These are phyloP conservation scores for Lithophane semibrunnea DNA, from an alignment of 2,888 invertebrate species.

Conservation along the genomic window DNA sequence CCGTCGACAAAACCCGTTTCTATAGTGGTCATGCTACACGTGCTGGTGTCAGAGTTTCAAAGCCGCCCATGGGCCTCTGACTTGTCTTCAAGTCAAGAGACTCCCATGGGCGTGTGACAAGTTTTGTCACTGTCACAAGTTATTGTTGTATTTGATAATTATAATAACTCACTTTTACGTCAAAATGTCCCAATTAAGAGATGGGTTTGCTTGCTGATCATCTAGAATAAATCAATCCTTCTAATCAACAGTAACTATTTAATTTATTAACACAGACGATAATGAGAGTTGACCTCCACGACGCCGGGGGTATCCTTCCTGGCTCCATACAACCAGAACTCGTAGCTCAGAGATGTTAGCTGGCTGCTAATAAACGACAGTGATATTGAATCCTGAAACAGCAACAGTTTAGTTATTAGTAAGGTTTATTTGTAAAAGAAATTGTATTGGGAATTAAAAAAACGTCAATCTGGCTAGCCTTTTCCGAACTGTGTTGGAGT, in stretches of 20 bases:
- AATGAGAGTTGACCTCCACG: slow-evolving; percentile 35
- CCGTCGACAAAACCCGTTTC: too few relatives aligned
- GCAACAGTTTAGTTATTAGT: not conserved
- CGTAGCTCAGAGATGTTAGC: slow-evolving; percentile 75
- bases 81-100: too few relatives aligned
- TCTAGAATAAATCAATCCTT: not conserved
- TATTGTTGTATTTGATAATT: too few relatives aligned
- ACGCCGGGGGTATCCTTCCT: slow-evolving; percentile 33
- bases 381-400: slow-evolving; percentile 75
- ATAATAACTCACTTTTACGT: not conserved
- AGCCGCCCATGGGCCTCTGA: too few relatives aligned
- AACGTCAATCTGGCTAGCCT: not conserved
- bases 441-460: too few relatives aligned
- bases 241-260: slow-evolving; percentile 10
- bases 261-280: slow-evolving; percentile 42
- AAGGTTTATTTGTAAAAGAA: not conserved
- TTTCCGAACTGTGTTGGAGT: not conserved
- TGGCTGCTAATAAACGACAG: slow-evolving; percentile 74
- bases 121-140: too few relatives aligned
- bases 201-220: not conserved
- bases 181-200: not conserved
- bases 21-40: too few relatives aligned
- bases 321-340: slow-evolving; percentile 81
- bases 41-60: too few relatives aligned
- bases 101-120: too few relatives aligned